Percentiles rank a stretch among this genome's conserved stretches.
phyloP scores from a whole-genome alignment of 2,797 vertebrate species.

The Poecilia gillii region DNA sequence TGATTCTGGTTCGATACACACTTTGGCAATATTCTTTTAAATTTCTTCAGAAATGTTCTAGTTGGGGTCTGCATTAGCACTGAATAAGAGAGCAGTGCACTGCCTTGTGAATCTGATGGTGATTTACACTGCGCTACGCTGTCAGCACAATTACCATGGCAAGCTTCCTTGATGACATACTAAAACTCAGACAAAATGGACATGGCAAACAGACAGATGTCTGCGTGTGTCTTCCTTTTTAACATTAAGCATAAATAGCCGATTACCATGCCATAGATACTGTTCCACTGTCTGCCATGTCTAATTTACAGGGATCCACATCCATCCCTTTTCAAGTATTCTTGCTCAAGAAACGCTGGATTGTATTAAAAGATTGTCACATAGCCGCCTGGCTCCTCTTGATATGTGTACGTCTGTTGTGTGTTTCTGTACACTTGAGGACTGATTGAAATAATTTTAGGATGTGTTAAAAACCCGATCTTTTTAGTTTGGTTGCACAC shows the following conservation, averaged over 20 bases:
- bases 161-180: background rate
- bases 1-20: no score
- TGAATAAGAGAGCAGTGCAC: no score
- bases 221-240: background rate
- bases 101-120: no score
- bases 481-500: background rate
- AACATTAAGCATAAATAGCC: background rate
- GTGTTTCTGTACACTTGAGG: background rate
- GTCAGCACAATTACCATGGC: background rate
- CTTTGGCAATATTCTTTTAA: no score
- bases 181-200: background rate
- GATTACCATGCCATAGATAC: background rate
- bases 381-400: background rate
- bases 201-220: background rate
- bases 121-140: background rate
- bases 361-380: background rate
- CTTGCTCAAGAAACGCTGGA: background rate
- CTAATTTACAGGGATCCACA: background rate
- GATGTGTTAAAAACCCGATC: background rate
- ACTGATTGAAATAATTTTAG: background rate
- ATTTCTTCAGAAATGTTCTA: no score
- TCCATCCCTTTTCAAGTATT: background rate
- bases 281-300: background rate
- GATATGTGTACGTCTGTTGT: background rate
- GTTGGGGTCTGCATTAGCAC: no score